These are phyloP conservation scores for Odontothrips loti DNA, from an alignment of 2,888 invertebrate species.

Conservation along the genomic window DNA sequence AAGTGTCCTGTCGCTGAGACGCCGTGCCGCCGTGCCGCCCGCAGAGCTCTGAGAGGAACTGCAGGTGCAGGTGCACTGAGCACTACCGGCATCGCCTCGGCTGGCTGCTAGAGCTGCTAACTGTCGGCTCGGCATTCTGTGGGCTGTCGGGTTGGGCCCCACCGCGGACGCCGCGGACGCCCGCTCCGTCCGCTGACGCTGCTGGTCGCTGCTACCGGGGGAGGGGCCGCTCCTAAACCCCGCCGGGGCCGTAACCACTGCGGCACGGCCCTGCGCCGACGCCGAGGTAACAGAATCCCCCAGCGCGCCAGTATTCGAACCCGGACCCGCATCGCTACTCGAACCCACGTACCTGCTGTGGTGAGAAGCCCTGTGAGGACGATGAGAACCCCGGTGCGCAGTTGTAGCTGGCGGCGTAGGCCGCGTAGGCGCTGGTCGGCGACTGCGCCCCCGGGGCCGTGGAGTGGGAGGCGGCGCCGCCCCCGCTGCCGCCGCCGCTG, in stretches of 20 bases:
- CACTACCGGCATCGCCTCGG: too few species aligned
- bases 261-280: not conserved
- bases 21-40: too few species aligned
- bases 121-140: too few species aligned
- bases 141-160: too few species aligned
- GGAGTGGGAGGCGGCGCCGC: constrained; percentile 48
- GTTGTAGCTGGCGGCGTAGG: constrained; percentile 54
- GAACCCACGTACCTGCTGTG: constrained; percentile 15
- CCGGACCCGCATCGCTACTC: not conserved
- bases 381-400: constrained; percentile 49
- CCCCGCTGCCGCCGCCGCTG: constrained; percentile 46
- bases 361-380: constrained; percentile 48
- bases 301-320: too few species aligned
- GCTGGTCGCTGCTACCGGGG: not conserved
- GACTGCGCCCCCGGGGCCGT: constrained; percentile 47
- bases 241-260: not conserved
- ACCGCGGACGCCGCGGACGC: too few species aligned
- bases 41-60: too few species aligned
- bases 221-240: not conserved
- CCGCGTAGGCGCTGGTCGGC: constrained; percentile 50
- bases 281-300: too few species aligned
- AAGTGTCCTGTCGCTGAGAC: not conserved
- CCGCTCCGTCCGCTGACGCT: too few species aligned
- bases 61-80: too few species aligned
- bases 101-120: too few species aligned